Evolutionary conservation across 2,888 invertebrate genomes (phyloP), one percentile per base, ranked within the genome.

Genomic region (Epirrhoe tristata): DNA sequence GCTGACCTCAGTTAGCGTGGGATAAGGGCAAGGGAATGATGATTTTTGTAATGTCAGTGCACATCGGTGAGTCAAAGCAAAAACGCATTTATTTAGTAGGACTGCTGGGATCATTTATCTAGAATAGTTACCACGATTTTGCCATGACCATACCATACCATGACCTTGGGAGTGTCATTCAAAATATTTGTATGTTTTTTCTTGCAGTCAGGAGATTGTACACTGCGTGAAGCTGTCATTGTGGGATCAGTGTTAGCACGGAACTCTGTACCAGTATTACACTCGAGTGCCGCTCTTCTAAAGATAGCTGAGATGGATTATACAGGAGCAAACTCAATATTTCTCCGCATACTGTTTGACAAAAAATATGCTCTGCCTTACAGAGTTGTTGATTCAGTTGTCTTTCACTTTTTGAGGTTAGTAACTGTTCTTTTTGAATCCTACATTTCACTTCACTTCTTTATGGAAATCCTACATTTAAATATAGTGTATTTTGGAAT

Each of bases 271-370:
- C 99, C 99, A 0, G 96, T 98, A 63, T 93, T 99, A 34, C 99
- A 99, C 89, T 98, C 99, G 0, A 97, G 98, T 39, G 99, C 99
- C 1, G 98, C 99, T 34, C 95, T 99, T 82, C 90, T 99, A 34
- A 98, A 98, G 93, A 97, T 99, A 66, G 98, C 99, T 51, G 98
- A 99, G 93, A 99, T 99, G 99, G 98, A 97, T 78, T 99, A 99
- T 83, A 97, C 96, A 31, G 99, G 99, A 1, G 98, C 99, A 0
- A 99, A 97, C 88, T 99, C 98, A 39, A 98, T 99, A 80, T 98
- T 99, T 83, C 94, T 99, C 63, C 94, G 98, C 69, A 97, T 98
- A 83, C 96, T 99, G 68, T 95, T 99, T 71, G 99, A 99, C 84
- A 99, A 99, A 89, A 98, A 99, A 85, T 99, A 99, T 93, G 98